Base-by-base conservation (phyloP, 2,888 invertebrate genomes). In the Xanthorhoe spadicearia region DNA sequence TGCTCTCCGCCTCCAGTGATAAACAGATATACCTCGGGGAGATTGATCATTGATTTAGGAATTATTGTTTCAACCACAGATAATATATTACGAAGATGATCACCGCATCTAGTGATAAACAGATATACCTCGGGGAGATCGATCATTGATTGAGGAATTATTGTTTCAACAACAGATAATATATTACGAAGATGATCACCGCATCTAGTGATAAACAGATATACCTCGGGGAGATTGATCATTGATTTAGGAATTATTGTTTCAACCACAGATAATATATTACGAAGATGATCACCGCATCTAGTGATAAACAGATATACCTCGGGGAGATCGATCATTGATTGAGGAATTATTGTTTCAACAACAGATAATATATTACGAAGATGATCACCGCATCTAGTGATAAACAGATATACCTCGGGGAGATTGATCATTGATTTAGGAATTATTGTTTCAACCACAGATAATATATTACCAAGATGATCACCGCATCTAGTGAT, bases 21-120 rank as follows among this genome's bases (percentile, higher is more conserved):
- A 99, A 99, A 88, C 97, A 97, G 78, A 94, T 99, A 67, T 99
- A 96, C 87, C 92, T 99, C 70, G 99, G 99, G 43, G 99, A 99
- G 94, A 97, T 99, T 75, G 98, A 98, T 19, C 77, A 85, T 64
- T 88, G 66, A 50, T 7, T n/a, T 46, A 35, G 17, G 28, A 35
- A n/a, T n/a, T n/a, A n/a, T n/a, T n/a, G n/a, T n/a, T n/a, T n/a
- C 48, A 17, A 23, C 23, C 28, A 23, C 58, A 50, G 17, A 19
- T 19, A 6, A 13, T 28, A 4, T 2, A 28, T 28, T 28, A 5
- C 28, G 28, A 4, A 28, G n/a, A n/a, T 99, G 75, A 94, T 97
- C 48, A 99, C 99, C 0, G 98, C 96, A 9, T 97, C 98, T 46
- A 99, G 98, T 88, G 99, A 99, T 89, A 99, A 99, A 88, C 97